Evolutionary conservation across 2,797 vertebrate species (phyloP).

Genomic region (Cephalopachus bancanus): DNA sequence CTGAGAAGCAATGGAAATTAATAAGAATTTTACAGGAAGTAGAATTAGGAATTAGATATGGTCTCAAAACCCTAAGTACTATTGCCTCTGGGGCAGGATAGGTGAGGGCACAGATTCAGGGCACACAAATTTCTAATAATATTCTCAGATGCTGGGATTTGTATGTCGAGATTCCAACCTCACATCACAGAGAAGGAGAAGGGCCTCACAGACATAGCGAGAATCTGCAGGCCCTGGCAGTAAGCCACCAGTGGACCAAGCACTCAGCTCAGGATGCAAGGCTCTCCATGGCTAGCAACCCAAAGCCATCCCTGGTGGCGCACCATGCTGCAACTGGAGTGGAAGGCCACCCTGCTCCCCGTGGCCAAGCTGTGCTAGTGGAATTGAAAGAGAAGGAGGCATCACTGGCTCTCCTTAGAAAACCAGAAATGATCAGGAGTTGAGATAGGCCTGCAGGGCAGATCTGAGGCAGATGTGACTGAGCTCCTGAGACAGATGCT

Average conservation of each 20-base stretch:
- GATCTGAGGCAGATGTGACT: accelerated
- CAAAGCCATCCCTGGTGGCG: background rate
- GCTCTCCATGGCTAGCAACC: accelerated
- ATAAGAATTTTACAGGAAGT: background rate
- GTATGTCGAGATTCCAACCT: background rate
- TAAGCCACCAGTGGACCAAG: background rate
- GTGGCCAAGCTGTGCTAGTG: too few relatives aligned
- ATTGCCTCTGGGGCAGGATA: background rate
- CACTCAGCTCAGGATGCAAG: background rate
- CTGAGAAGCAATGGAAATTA: background rate
- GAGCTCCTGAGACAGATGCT: background rate
- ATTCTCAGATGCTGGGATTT: background rate
- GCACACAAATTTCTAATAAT: background rate
- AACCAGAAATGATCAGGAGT: too few relatives aligned
- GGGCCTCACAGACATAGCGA: accelerated
- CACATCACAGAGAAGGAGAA: background rate
- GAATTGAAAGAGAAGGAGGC: background rate
- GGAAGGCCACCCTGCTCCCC: too few relatives aligned
- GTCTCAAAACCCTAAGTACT: background rate
- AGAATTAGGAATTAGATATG: background rate
- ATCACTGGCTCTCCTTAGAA: background rate
- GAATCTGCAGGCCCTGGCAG: background rate
- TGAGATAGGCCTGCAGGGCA: accelerated
- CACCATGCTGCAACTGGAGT: too few relatives aligned
- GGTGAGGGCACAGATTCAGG: too few relatives aligned